Evolutionary conservation across 2,888 invertebrate genomes (phyloP).

Genomic region (Tryphoninae sp.): DNA sequence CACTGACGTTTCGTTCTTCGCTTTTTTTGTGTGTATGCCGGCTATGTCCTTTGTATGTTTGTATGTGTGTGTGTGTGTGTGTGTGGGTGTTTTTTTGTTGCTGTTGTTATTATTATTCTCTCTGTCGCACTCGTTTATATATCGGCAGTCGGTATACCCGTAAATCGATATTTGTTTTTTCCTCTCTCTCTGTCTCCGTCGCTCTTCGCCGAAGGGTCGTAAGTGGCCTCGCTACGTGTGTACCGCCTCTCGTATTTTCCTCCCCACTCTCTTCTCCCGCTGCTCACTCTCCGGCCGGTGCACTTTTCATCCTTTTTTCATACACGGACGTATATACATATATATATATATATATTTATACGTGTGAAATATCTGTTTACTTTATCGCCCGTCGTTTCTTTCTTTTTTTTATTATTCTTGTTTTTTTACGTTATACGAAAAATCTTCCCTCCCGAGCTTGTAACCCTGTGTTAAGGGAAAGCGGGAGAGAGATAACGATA

Average conservation of each 20-base stretch:
- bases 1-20: not conserved
- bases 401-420: not conserved
- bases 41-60: no score
- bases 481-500: conserved; percentile 11
- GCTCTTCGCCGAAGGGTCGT: conserved; percentile 15
- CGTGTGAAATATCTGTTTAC: not conserved
- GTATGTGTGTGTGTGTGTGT: no score
- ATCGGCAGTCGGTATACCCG: conserved; percentile 63
- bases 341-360: not conserved
- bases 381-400: conserved; percentile 20
- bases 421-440: not conserved
- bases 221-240: conserved; percentile 9
- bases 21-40: no score
- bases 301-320: conserved; percentile 9
- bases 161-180: conserved; percentile 63
- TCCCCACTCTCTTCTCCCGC: not conserved
- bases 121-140: conserved; percentile 39
- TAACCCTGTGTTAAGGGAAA: not conserved
- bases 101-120: not conserved
- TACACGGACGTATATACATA: conserved; percentile 10
- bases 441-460: not conserved
- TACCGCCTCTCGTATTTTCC: conserved; percentile 15
- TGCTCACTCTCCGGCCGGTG: conserved; percentile 14
- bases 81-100: no score
- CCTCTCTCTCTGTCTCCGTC: not conserved